These are phyloP conservation scores for Psephotus haematonotus DNA, from an alignment of 2,113 vertebrate genomes.

Conservation along the genomic window DNA sequence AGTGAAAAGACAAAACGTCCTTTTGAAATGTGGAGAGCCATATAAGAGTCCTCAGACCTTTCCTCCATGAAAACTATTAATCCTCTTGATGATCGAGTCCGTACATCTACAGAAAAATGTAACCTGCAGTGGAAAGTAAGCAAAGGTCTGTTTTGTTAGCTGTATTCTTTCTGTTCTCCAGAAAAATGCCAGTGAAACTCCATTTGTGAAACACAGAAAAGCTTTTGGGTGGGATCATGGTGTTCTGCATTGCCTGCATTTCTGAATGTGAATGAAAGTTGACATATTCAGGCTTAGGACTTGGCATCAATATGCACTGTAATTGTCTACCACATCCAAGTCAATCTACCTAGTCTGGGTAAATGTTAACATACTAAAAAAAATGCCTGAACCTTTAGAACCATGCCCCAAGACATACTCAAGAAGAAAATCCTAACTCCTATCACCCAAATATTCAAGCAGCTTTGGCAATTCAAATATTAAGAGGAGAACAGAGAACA, in stretches of 20 bases:
- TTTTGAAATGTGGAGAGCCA: slow-evolving; percentile 87
- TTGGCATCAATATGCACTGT: neutral
- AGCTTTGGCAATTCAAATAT: neutral
- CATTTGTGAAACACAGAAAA: neutral
- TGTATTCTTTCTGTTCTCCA: neutral
- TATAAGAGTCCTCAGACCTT: slow-evolving; percentile 72
- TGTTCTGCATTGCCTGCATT: neutral
- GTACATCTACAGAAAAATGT: slow-evolving; percentile 85
- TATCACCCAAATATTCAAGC: neutral
- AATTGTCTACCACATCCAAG: neutral
- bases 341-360: neutral
- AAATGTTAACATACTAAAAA: neutral
- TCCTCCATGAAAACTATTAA: slow-evolving; percentile 82
- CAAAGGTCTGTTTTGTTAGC: neutral
- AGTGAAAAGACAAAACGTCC: slow-evolving; percentile 84
- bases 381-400: neutral
- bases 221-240: neutral
- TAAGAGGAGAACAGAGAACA: neutral
- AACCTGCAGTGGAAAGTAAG: slow-evolving; percentile 71
- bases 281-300: neutral
- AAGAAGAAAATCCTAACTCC: neutral
- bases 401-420: neutral
- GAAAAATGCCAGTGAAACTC: neutral
- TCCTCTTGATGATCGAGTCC: slow-evolving; percentile 80
- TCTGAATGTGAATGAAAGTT: neutral